Base-by-base conservation (phyloP, 2,797 vertebrate genomes). In the Miichthys miiuy region DNA sequence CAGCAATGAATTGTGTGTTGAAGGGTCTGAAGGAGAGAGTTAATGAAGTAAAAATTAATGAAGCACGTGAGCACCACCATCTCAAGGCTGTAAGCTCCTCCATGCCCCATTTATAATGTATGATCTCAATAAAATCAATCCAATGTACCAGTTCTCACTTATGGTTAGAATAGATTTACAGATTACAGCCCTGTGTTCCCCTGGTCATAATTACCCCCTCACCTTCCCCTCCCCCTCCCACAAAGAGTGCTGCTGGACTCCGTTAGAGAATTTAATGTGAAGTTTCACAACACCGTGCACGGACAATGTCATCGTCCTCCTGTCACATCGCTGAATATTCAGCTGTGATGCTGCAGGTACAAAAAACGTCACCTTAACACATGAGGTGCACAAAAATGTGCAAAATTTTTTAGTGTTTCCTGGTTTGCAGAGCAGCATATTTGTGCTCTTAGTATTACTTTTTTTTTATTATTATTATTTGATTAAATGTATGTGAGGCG, bases 71-170 rank as follows among this genome's bases (percentile, higher is more conserved):
- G 89, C 91, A 93, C 81, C 93, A 94, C 91, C 93, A 91, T 91
- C 93, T 94, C 92, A 93, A 92, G 91, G 94, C 94, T 92, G 94
- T 94, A 91, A 94, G 93, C 90, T 92, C 93, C 89, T 95, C 95
- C 68, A 80, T 95, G 90, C 93, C 95, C 92, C 95, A 87, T 92
- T 96, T 96, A 94, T 96, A 93, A 94, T 92, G 92, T 95, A 96
- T 92, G 94, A 95, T 93, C 93, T 95, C 94, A 95, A 96, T 95
- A 96, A 97, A 96, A 97, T 96, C 94, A 96, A 92, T 96, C 91
- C 94, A 89, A 94, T 95, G 95, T 96, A 95, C 93, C 94, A 96
- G 93, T 94, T 95, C 94, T 96, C 93, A 87, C 92, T 95, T 77
- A 90, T 93, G 91, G 93, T 95, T 91, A 92, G 92, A 92, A 91